These are phyloP conservation scores for Drosophila seclusa DNA, from an alignment of 2,888 invertebrate genomes.

Conservation along the genomic window DNA sequence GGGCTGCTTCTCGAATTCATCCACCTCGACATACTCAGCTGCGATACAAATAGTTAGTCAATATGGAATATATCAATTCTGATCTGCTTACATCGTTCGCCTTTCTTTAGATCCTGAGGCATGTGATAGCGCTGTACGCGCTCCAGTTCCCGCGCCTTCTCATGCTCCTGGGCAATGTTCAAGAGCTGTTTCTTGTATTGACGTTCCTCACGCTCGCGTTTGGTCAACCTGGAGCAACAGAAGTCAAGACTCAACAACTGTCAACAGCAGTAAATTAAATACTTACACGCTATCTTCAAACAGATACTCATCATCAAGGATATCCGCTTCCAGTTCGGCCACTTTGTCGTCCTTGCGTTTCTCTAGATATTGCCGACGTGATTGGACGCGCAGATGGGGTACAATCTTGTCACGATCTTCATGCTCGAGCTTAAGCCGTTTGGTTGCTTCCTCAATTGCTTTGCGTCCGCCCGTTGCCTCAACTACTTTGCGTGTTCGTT, in stretches of 20 bases:
- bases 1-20: conserved; percentile 93
- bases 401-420: conserved; percentile 94
- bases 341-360: conserved; percentile 99
- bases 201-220: conserved; percentile 92
- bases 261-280: too few relatives aligned
- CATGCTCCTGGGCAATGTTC: conserved; percentile 97
- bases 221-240: conserved; percentile 89
- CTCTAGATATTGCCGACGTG: conserved; percentile 96
- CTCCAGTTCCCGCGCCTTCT: conserved; percentile 96
- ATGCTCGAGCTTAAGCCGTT: conserved; percentile 93
- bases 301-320: conserved; percentile 97
- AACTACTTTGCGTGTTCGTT: conserved; percentile 92
- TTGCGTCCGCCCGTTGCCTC: conserved; percentile 88
- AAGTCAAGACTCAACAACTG: neutral
- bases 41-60: conserved; percentile 16
- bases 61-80: neutral
- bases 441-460: conserved; percentile 94
- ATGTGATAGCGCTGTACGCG: conserved; percentile 97
- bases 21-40: conserved; percentile 92
- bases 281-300: conserved; percentile 95
- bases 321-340: conserved; percentile 96
- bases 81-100: conserved; percentile 86
- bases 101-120: conserved; percentile 94
- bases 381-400: conserved; percentile 94
- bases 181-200: conserved; percentile 96